Percentiles rank a stretch among this genome's conserved stretches.
phyloP scores from a whole-genome alignment of 1,140 invertebrate genomes.

The Neuroterus valhalla region DNA sequence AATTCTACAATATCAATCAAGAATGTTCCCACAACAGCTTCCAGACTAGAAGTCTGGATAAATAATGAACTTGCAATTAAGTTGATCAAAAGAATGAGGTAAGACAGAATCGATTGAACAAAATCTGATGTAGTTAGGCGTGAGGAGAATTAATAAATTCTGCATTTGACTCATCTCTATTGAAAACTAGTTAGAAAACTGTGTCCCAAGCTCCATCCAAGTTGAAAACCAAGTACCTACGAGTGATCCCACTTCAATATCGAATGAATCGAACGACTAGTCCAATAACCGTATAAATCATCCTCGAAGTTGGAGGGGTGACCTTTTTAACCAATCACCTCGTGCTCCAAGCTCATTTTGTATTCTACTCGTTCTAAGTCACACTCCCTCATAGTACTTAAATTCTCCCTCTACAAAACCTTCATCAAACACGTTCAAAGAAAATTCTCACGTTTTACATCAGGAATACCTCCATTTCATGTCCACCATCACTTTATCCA shows the following conservation, averaged over 20 bases:
- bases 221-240: conserved; percentile 10
- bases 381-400: background rate
- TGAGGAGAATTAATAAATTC: conserved; percentile 7
- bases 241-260: conserved; percentile 16
- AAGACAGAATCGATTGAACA: background rate
- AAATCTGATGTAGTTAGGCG: background rate
- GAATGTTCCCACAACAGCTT: too few relatives aligned
- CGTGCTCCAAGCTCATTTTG: background rate
- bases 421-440: too few relatives aligned
- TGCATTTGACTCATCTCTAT: conserved; percentile 11
- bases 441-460: too few relatives aligned
- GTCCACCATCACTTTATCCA: too few relatives aligned
- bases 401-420: background rate
- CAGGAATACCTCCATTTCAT: too few relatives aligned
- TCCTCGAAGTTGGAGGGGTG: background rate
- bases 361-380: background rate
- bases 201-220: background rate
- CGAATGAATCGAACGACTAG: conserved; percentile 15
- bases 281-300: conserved; percentile 22
- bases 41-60: background rate
- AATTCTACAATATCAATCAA: too few relatives aligned
- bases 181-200: conserved; percentile 18
- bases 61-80: conserved; percentile 16
- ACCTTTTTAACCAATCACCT: conserved; percentile 13
- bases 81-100: background rate